A percentile compares a stretch with the other conserved stretches of the same genome.
Evolutionary conservation across 2,113 vertebrate species (phyloP).

Genomic region (Alethe diademata): DNA sequence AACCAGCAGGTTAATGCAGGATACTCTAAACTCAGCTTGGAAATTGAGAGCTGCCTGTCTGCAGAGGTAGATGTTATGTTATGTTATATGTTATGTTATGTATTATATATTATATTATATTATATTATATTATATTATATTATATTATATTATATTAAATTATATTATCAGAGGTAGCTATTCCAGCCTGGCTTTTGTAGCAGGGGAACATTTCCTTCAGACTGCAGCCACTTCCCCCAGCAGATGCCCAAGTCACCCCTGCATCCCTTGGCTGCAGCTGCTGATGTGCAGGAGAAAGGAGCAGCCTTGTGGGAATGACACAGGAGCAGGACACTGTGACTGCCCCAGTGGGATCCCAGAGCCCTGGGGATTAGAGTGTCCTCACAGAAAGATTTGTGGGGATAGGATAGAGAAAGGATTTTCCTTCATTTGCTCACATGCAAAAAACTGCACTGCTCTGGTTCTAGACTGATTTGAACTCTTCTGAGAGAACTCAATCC

Average conservation of each 20-base stretch:
- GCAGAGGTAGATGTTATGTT: neutral
- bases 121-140: too few relatives aligned
- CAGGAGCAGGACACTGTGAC: neutral
- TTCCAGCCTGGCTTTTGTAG: neutral
- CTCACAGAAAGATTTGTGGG: neutral
- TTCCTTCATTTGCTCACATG: neutral
- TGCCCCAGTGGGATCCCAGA: neutral
- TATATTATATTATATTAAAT: too few relatives aligned
- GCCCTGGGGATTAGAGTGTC: neutral
- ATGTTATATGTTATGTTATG: too few relatives aligned
- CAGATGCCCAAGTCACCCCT: neutral
- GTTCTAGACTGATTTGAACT: neutral
- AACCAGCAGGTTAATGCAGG: neutral
- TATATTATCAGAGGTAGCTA: neutral
- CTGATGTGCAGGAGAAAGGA: neutral
- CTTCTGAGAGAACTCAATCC: neutral
- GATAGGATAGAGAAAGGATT: rapidly evolving
- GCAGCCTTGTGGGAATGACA: neutral
- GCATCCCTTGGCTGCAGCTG: neutral
- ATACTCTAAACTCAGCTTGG: neutral
- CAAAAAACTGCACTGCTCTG: neutral
- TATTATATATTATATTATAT: too few relatives aligned
- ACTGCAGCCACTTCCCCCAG: neutral
- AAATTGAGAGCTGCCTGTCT: neutral
- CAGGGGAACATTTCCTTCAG: neutral